Evolutionary conservation across 2,888 invertebrate genomes (phyloP).

Genomic region (Archips xylosteana): DNA sequence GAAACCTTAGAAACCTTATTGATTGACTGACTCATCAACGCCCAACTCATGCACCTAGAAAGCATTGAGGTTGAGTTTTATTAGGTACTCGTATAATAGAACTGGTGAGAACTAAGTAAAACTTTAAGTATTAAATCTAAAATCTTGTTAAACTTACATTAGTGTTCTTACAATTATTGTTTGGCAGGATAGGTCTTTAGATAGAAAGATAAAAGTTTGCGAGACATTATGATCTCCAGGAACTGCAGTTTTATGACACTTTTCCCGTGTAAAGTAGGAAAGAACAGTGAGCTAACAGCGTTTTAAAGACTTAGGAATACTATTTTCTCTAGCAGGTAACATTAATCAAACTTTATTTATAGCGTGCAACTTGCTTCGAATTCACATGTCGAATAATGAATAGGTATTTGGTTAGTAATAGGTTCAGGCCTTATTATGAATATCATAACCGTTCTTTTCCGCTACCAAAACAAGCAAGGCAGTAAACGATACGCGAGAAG

Average conservation of each 20-base stretch:
- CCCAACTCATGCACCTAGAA: too few species aligned
- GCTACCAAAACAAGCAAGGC: too few species aligned
- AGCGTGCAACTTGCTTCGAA: too few species aligned
- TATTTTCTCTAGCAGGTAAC: neutral
- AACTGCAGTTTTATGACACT: constrained; percentile 15
- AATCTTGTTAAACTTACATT: neutral
- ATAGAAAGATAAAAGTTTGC: constrained; percentile 16
- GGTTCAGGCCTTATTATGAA: too few species aligned
- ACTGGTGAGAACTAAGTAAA: neutral
- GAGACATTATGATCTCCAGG: constrained; percentile 7
- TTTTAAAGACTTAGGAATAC: constrained; percentile 8
- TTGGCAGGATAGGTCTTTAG: constrained; percentile 9
- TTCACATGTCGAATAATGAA: too few species aligned
- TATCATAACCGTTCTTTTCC: too few species aligned
- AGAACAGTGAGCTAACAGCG: constrained; percentile 3
- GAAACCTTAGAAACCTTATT: too few species aligned
- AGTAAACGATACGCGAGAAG: too few species aligned
- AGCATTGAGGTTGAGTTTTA: too few species aligned
- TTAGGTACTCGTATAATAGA: neutral
- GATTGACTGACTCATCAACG: too few species aligned
- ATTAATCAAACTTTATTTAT: neutral
- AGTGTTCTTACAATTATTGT: neutral
- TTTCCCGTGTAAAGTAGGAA: constrained; percentile 10
- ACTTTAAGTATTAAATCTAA: neutral
- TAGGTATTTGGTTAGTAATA: too few species aligned